Evolutionary conservation across 2,888 invertebrate genomes (phyloP).

Genomic region (Tinea pellionella): DNA sequence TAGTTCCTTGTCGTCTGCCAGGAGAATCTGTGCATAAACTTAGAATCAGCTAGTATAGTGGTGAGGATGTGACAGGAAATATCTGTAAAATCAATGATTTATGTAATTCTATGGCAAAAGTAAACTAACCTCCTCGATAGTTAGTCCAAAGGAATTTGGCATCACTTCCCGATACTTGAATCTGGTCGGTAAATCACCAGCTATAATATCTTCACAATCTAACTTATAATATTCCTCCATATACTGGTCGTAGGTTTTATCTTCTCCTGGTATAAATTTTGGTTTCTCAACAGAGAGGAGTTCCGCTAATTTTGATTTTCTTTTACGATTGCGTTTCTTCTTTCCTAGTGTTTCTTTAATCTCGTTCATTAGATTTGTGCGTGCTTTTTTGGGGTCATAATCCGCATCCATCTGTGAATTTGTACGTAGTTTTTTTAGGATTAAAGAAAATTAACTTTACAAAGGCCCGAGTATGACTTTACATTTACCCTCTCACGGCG

Average conservation of each 20-base stretch:
- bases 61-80: too few species aligned
- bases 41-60: slow-evolving; percentile 19
- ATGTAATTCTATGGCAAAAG: too few species aligned
- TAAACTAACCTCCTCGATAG: slow-evolving; percentile 85
- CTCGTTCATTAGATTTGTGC: slow-evolving; percentile 65
- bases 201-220: slow-evolving; percentile 96
- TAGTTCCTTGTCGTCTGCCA: slow-evolving; percentile 91
- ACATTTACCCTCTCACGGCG: too few species aligned
- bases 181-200: slow-evolving; percentile 88
- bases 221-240: slow-evolving; percentile 95
- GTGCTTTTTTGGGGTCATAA: slow-evolving; percentile 71
- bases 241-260: slow-evolving; percentile 82
- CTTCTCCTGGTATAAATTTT: slow-evolving; percentile 42
- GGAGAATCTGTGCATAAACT: slow-evolving; percentile 76
- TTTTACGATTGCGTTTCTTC: slow-evolving; percentile 69
- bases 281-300: slow-evolving; percentile 83
- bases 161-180: slow-evolving; percentile 93
- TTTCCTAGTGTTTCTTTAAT: slow-evolving; percentile 66
- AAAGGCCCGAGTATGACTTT: too few species aligned
- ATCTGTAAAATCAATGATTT: too few species aligned
- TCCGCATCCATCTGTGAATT: slow-evolving; percentile 87
- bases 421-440: neutral
- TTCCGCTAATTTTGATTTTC: slow-evolving; percentile 81
- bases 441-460: too few species aligned
- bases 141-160: slow-evolving; percentile 92